Evolutionary conservation across 2,888 invertebrate genomes (phyloP), one percentile per base, ranked within the genome.

Genomic region (Nephrocerus scutellatus): DNA sequence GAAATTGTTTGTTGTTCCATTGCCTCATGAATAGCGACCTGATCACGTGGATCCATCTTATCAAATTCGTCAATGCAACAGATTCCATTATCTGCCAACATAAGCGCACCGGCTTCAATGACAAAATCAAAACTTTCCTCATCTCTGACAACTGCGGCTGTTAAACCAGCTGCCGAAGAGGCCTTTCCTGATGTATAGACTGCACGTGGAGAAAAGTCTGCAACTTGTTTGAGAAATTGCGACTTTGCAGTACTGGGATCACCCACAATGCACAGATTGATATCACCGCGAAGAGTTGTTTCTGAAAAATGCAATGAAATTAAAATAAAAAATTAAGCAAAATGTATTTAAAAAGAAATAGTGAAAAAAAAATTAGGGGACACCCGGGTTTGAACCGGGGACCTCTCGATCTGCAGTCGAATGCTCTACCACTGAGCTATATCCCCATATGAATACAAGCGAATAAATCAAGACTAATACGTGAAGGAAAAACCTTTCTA

Each of bases 1-100:
- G 96, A 95, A 53, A 98, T 99, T 0, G 98, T 99, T 70, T 98
- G 98, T 61, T 99, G 98, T 73, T 98, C 98, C 98, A 98, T 98
- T 4, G 98, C 98, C 72, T 98, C 98, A 72, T 99, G 98, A 52
- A 98, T 99, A 30, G 98, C 97, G 6, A 98, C 95, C 68, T 98
- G 97, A 75, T 98, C 98, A 31, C 81, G 77, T 0, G 79, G 77
- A 66, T 98, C 97, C 98, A 99, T 99, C 72, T 99, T 98, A 68
- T 99, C 98, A 69, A 99, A 98, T 71, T 99, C 98, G 60, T 98
- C 98, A 54, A 98, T 98, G 63, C 97, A 97, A 58, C 97, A 97
- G 30, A 97, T 88, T 5, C 96, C 93, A 62, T 96, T 96, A 70
- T 99, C 98, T 0, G 98, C 98, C 57, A 99, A 74, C 97, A 99